phyloP scores from a whole-genome alignment of 2,888 invertebrate species.

The Cantharis rufa region DNA sequence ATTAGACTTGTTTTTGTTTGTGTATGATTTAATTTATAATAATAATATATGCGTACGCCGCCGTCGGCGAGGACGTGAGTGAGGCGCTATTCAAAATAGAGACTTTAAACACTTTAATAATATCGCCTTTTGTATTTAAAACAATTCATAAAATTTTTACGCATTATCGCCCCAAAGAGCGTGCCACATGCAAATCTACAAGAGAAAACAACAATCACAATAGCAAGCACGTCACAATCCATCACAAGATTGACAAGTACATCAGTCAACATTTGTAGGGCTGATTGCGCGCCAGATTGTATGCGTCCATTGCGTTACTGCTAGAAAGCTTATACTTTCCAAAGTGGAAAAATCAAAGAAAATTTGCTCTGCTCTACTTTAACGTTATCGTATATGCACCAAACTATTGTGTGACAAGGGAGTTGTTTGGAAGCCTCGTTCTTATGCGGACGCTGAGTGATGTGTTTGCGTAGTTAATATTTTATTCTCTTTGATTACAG shows the following conservation, averaged over 20 bases:
- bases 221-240: constrained; percentile 47
- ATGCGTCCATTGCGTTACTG: constrained; percentile 22
- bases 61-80: neutral
- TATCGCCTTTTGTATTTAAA: neutral
- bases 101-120: neutral
- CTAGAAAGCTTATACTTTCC: neutral
- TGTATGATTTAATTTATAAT: neutral
- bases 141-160: constrained; percentile 14
- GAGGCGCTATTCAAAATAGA: neutral
- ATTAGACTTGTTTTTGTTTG: neutral
- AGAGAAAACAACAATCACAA: constrained; percentile 48
- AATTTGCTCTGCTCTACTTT: constrained; percentile 31
- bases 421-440: constrained; percentile 40
- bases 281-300: constrained; percentile 48
- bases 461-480: constrained; percentile 48
- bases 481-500: constrained; percentile 44
- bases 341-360: constrained; percentile 10
- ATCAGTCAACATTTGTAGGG: constrained; percentile 55
- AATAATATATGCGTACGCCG: neutral
- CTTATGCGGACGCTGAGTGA: constrained; percentile 39
- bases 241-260: constrained; percentile 54
- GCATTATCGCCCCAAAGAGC: constrained; percentile 35
- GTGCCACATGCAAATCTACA: constrained; percentile 48
- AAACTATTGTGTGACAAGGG: constrained; percentile 35
- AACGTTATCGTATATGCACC: constrained; percentile 42